phyloP scores from a whole-genome alignment of 2,113 vertebrate species.

The Meleagris gallopavo region DNA sequence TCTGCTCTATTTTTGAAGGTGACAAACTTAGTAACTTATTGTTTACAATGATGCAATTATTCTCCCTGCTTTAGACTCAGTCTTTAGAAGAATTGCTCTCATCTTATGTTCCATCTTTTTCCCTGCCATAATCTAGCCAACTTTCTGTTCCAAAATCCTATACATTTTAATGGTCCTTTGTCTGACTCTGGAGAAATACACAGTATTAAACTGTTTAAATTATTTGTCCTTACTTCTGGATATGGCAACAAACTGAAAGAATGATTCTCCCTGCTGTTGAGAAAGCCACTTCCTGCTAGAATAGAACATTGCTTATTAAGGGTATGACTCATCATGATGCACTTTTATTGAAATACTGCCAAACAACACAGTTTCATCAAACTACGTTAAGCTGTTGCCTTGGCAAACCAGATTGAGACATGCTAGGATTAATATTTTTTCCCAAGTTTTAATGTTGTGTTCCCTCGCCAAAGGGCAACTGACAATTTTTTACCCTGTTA shows the following conservation, averaged over 20 bases:
- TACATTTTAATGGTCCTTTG: background rate
- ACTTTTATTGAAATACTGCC: conserved; percentile 11
- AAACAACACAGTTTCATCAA: conserved; percentile 16
- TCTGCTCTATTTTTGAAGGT: background rate
- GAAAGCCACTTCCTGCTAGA: conserved; percentile 51
- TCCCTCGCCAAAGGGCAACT: background rate
- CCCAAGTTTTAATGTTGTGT: background rate
- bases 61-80: background rate
- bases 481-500: background rate
- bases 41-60: background rate
- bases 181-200: background rate
- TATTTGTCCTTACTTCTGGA: background rate
- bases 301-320: conserved; percentile 58
- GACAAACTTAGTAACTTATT: background rate
- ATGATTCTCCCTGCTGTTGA: conserved; percentile 35
- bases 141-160: background rate
- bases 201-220: background rate
- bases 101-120: background rate
- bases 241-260: background rate
- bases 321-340: conserved; percentile 30
- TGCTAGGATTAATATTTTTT: conserved; percentile 37
- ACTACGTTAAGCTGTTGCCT: conserved; percentile 54
- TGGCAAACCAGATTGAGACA: conserved; percentile 36
- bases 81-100: background rate
- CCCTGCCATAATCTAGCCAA: background rate